Evolutionary conservation across 2,888 invertebrate genomes (phyloP), one percentile per base, ranked within the genome.

Genomic region (Nomada hirtipes): DNA sequence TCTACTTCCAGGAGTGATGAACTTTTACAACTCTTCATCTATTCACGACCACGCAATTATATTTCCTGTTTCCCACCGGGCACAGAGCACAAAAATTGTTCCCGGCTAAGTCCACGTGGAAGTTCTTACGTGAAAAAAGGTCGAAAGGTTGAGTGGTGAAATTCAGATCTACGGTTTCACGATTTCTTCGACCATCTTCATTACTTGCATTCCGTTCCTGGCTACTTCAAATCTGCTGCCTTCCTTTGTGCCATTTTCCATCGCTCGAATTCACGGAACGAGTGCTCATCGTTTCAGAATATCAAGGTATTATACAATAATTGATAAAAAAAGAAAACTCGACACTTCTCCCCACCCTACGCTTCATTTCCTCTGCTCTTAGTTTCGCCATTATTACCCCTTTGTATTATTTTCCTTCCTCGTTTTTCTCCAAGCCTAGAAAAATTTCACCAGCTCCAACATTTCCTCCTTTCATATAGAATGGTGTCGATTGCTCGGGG

Each of bases 121-220:
- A 29, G 68, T 57, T 29, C 13, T 15, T 23, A 36, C 29, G 64
- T 20, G 26, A 23, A 61, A 76, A 73, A 76, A 76, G 71, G 36
- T 79, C 74, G 65, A 59, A 78, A 83, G 79, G 84, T 84, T 78
- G 78, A 65, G 59, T 60, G 61, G 65, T 29, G 76, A 72, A 69
- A 72, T 59, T 71, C 69, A 61, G 72, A 63, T 70, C 53, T 65
- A 29, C 29, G 23, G 18, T n/a, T 60, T 29, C 23, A 3, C 29
- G n/a, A 29, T 61, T 59, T 57, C 36, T 50, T 52, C 55, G n/a
- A 26, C 36, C 36, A 13, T 80, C 18, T 55, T 42, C 59, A 10
- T 29, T 47, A 26, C 53, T 23, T 13, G 44, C 44, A 42, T 9
- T 63, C 36, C 26, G 10, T 55, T 18, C 52, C 53, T 36, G 47